phyloP scores from a whole-genome alignment of 2,888 invertebrate genomes.

The Neelides folsomi region DNA sequence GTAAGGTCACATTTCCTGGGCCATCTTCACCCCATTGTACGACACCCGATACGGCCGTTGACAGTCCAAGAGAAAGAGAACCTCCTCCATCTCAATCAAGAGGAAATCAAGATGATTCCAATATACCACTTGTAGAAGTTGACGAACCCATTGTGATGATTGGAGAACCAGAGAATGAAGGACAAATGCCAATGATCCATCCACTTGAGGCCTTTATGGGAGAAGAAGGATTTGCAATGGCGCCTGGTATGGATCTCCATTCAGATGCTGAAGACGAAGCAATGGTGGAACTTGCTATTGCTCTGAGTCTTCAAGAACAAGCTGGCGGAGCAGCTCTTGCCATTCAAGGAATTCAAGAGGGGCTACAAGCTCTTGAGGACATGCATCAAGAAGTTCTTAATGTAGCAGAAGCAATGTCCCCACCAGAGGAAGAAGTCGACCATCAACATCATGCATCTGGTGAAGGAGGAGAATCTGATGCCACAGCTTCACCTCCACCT shows the following conservation, averaged over 20 bases:
- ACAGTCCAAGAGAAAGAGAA: slow-evolving; percentile 23
- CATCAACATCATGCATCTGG: slow-evolving; percentile 18
- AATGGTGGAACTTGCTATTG: slow-evolving; percentile 91
- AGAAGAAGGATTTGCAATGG: slow-evolving; percentile 27
- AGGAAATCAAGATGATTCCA: slow-evolving; percentile 9
- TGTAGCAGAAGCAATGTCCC: slow-evolving; percentile 25
- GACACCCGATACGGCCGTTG: slow-evolving; percentile 26
- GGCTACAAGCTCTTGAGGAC: slow-evolving; percentile 34
- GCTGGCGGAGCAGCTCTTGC: slow-evolving; percentile 46
- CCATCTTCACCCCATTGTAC: slow-evolving; percentile 30
- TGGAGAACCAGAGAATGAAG: slow-evolving; percentile 27
- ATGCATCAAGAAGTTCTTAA: slow-evolving; percentile 32
- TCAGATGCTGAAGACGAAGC: slow-evolving; percentile 94
- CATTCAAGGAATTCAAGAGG: slow-evolving; percentile 38
- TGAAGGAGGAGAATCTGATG: slow-evolving; percentile 30
- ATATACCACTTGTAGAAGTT: slow-evolving; percentile 29
- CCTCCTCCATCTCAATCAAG: slow-evolving; percentile 1
- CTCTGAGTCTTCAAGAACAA: slow-evolving; percentile 78
- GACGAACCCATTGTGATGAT: slow-evolving; percentile 32
- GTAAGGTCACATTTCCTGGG: slow-evolving; percentile 25
- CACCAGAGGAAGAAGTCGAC: slow-evolving; percentile 24
- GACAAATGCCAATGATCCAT: slow-evolving; percentile 26
- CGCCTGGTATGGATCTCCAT: slow-evolving; percentile 56
- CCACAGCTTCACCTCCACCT: slow-evolving; percentile 48
- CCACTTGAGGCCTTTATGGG: slow-evolving; percentile 32